Base-by-base conservation (phyloP, 2,113 vertebrate species). In the Indri indri region DNA sequence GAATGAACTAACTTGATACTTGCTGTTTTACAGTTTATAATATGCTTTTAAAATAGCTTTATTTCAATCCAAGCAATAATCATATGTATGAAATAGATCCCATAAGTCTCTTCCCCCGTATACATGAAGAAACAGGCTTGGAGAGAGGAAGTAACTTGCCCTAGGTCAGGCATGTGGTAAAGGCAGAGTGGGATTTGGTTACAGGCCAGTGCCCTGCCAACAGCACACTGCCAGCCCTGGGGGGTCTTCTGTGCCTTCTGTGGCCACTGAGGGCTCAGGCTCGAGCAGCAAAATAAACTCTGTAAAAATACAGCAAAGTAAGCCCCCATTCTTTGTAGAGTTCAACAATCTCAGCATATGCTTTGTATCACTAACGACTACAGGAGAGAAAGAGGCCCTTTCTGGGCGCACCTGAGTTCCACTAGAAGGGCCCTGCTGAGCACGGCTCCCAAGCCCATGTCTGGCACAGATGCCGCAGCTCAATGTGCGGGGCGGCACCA, bases 1-100 rank as follows among this genome's bases (percentile, higher is more conserved):
- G 42, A 93, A 65, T 45, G 32, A 90, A 89, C 45, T 86, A 82
- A 94, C 68, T 79, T 65, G 61, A 34, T 50, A 52, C 52, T 96
- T 61, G 40, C 12, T 77, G 91, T 82, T 76, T 91, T 82, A 79
- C 11, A 89, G 74, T 76, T 89, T 94, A 63, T 47, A 95, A 40
- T 30, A 50, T 68, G 32, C 32, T 82, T 83, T 74, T 11, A 80
- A 87, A 92, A 91, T 76, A 57, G 73, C 12, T 68, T 83, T 32
- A 18, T 47, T 74, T 94, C 65, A 95, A 74, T 50, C 23, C 47
- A 86, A 82, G n/a, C 61, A 61, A 73, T 22, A 66, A 63, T 47
- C 57, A 30, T 4, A 22, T 57, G 27, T 32, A 52, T 83, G 59
- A 66, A 59, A 90, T 1, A 65, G 77, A 66, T 16, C 30, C 25